Evolutionary conservation across 2,113 vertebrate species (phyloP).

Genomic region (Loxodonta africana): DNA sequence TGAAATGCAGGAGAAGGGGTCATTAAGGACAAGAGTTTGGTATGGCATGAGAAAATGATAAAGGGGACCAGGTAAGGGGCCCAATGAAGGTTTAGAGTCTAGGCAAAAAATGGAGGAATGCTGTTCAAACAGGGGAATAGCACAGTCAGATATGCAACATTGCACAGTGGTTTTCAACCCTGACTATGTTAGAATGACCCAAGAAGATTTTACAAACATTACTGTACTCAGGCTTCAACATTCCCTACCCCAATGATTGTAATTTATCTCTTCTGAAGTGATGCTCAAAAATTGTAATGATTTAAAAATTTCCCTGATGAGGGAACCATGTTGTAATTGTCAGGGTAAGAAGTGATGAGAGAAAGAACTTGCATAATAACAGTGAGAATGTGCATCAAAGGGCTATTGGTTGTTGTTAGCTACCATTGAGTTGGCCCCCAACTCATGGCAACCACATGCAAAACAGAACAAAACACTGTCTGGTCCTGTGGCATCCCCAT

Average conservation of each 20-base stretch:
- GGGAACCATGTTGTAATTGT: not conserved
- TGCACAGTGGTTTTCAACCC: not conserved
- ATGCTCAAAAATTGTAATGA: not conserved
- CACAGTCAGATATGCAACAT: fast-evolving
- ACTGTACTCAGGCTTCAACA: not conserved
- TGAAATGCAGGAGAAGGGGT: not conserved
- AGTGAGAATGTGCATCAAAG: fast-evolving
- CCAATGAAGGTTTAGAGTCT: not conserved
- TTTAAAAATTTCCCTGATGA: not conserved
- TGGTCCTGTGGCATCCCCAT: not conserved
- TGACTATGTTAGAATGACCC: not conserved
- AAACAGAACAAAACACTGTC: not conserved
- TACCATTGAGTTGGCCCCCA: not conserved
- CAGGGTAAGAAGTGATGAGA: not conserved
- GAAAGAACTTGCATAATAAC: fast-evolving
- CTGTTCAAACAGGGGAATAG: fast-evolving
- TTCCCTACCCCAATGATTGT: not conserved
- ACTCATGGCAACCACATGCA: not conserved
- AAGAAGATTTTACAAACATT: not conserved
- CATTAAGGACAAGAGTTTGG: no score
- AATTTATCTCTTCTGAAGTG: not conserved
- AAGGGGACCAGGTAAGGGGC: no score
- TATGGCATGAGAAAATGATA: not conserved
- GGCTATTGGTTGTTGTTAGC: not conserved
- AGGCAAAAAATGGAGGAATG: not conserved